phyloP scores from a whole-genome alignment of 2,888 invertebrate genomes.

The Aplocera efformata region DNA sequence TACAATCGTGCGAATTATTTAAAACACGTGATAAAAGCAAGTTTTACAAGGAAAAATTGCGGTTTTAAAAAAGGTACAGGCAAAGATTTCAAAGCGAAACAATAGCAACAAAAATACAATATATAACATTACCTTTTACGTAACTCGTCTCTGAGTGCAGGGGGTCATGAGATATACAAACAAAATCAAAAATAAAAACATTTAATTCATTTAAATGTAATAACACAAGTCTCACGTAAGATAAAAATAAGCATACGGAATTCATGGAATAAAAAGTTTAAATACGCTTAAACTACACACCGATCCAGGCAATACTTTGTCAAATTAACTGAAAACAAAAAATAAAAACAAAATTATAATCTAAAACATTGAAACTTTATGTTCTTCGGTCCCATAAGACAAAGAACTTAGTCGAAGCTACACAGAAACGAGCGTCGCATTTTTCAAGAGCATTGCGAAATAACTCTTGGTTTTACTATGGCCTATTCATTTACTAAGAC shows the following conservation, averaged over 20 bases:
- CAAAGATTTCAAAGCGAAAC: background rate
- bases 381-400: too few species aligned
- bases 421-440: too few species aligned
- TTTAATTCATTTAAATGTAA: slow-evolving; percentile 25
- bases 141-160: slow-evolving; percentile 15
- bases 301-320: slow-evolving; percentile 61
- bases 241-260: slow-evolving; percentile 37
- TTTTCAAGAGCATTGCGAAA: too few species aligned
- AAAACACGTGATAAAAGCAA: background rate
- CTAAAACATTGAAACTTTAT: slow-evolving; percentile 1
- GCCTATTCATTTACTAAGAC: too few species aligned
- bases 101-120: slow-evolving; percentile 9
- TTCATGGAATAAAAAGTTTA: slow-evolving; percentile 34
- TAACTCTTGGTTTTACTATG: too few species aligned
- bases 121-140: slow-evolving; percentile 23
- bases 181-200: slow-evolving; percentile 8
- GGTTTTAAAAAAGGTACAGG: background rate
- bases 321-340: slow-evolving; percentile 76
- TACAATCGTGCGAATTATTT: background rate
- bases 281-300: slow-evolving; percentile 56
- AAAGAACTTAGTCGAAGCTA: too few species aligned
- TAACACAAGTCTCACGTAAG: slow-evolving; percentile 17
- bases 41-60: too few species aligned
- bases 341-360: slow-evolving; percentile 32
- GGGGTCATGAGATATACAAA: slow-evolving; percentile 29